Percentiles rank a stretch among this genome's conserved stretches.
Conservation (phyloP, 1,140 invertebrate genomes). For the Limonius californicus region DNA sequence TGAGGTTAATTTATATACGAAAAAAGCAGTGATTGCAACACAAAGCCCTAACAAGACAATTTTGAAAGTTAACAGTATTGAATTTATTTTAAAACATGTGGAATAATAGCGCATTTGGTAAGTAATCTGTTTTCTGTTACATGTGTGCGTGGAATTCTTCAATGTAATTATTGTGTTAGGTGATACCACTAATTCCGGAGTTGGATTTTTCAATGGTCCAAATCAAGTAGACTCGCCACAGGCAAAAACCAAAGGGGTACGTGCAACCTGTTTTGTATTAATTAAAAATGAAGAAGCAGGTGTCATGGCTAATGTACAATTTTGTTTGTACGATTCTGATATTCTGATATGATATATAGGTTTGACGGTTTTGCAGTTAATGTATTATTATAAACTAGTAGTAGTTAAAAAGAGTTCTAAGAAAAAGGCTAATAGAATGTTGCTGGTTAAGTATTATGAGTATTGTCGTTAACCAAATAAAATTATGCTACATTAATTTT, state of each 20-base stretch:
- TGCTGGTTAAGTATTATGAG: too few species aligned
- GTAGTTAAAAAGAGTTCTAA: too few species aligned
- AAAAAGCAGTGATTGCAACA: too few species aligned
- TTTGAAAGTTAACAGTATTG: too few species aligned
- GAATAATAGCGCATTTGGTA: conserved; percentile 1
- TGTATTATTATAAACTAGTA: too few species aligned
- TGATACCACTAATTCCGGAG: conserved; percentile 13
- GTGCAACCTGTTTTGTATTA: conserved; percentile 9
- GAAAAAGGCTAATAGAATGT: too few species aligned
- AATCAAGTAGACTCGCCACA: conserved; percentile 28
- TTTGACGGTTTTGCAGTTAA: background rate
- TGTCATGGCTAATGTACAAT: background rate
- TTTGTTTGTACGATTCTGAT: background rate
- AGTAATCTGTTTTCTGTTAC: background rate
- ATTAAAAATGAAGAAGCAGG: conserved; percentile 14
- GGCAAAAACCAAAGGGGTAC: conserved; percentile 29
- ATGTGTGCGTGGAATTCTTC: conserved; percentile 17
- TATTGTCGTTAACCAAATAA: too few species aligned
- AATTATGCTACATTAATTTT: too few species aligned
- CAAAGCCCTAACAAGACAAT: too few species aligned
- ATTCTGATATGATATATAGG: background rate
- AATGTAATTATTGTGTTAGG: background rate
- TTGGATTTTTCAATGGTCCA: conserved; percentile 31
- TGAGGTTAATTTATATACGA: too few species aligned
- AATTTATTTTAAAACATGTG: background rate